These are phyloP conservation scores for Phortica variegata DNA, from an alignment of 1,140 invertebrate genomes.

Conservation along the genomic window DNA sequence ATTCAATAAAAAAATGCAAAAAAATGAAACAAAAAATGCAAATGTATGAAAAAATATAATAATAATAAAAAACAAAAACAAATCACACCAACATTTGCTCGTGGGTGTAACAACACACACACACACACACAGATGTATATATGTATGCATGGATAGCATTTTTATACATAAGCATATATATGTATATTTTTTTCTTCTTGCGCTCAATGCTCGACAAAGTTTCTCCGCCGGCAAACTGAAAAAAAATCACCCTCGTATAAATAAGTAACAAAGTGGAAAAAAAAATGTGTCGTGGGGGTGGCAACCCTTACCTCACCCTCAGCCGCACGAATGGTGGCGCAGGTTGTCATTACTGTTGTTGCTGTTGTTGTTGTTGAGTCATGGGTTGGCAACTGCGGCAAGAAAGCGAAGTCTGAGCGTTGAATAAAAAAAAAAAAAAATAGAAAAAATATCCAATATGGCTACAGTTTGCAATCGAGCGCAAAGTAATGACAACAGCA, in stretches of 20 bases:
- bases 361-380: no score
- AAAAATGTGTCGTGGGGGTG: not conserved
- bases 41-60: not conserved
- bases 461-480: constrained; percentile 42
- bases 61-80: constrained; percentile 24
- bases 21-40: not conserved
- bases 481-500: not conserved
- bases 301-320: no score
- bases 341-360: no score
- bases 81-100: constrained; percentile 34
- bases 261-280: not conserved
- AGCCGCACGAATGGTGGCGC: no score
- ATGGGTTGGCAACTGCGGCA: not conserved
- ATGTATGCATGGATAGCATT: no score
- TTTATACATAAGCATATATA: no score
- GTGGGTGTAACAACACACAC: constrained; percentile 22
- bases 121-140: no score
- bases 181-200: no score
- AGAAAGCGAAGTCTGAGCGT: constrained; percentile 17
- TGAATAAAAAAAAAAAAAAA: constrained; percentile 5
- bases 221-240: constrained; percentile 27
- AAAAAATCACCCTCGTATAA: constrained; percentile 19
- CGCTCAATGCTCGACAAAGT: no score
- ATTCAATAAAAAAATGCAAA: constrained; percentile 9
- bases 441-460: constrained; percentile 47